Percentiles rank a stretch among this genome's conserved stretches.
phyloP scores from a whole-genome alignment of 1,140 invertebrate genomes.

The Leptopilina clavipes region DNA sequence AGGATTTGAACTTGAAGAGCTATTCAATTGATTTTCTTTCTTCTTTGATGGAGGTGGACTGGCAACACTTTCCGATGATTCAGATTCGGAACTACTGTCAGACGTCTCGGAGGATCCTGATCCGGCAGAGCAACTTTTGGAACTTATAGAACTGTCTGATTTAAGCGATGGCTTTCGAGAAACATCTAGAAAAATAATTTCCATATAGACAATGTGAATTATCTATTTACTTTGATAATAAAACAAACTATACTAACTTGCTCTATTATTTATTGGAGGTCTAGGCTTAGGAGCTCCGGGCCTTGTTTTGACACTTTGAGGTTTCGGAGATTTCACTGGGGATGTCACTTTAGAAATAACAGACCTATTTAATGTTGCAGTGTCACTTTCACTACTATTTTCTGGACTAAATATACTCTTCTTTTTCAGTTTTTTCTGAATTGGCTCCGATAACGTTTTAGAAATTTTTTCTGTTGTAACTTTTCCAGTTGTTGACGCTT shows the following conservation, averaged over 20 bases:
- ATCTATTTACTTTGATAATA: no score
- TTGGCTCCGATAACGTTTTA: constrained; percentile 58
- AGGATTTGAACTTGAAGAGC: constrained; percentile 57
- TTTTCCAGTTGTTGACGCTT: constrained; percentile 64
- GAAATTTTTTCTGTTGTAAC: constrained; percentile 39
- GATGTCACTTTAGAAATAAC: constrained; percentile 56
- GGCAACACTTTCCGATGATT: constrained; percentile 71
- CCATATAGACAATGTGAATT: no score
- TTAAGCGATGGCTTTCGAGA: constrained; percentile 57
- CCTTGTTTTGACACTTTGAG: constrained; percentile 63
- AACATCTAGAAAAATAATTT: constrained; percentile 34
- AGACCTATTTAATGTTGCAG: constrained; percentile 62
- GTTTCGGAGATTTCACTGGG: constrained; percentile 61
- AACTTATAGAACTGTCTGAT: constrained; percentile 72
- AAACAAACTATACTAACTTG: constrained; percentile 56
- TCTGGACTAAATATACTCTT: constrained; percentile 90
- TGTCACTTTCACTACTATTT: constrained; percentile 85
- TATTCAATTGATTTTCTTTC: constrained; percentile 63
- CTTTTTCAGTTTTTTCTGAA: constrained; percentile 80
- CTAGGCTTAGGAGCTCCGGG: constrained; percentile 63
- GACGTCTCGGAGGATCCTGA: constrained; percentile 70
- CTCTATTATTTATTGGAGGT: constrained; percentile 56
- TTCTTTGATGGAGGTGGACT: constrained; percentile 69
- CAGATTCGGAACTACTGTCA: constrained; percentile 73
- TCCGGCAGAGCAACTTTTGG: constrained; percentile 69